Conservation (phyloP, 2,888 invertebrate genomes). For the Encarsia formosa region DNA sequence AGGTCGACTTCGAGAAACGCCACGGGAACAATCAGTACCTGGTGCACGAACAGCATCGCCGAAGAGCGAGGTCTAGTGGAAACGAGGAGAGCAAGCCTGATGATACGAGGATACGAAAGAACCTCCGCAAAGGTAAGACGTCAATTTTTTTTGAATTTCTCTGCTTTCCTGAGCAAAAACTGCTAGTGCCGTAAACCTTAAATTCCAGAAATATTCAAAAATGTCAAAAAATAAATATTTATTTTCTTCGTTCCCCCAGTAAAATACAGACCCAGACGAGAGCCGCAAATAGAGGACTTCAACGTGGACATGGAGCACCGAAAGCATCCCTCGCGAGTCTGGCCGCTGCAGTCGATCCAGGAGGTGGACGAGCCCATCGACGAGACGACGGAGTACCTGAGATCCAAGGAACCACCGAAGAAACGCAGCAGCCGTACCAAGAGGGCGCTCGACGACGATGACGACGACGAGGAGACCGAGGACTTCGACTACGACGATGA, state of each 20-base stretch:
- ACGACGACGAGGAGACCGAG: constrained; percentile 1
- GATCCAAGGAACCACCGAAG: constrained; percentile 32
- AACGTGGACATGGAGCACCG: constrained; percentile 37
- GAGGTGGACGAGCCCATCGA: constrained; percentile 31
- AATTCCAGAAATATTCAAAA: background rate
- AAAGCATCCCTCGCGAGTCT: constrained; percentile 34
- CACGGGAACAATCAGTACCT: constrained; percentile 45
- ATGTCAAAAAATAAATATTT: too few species aligned
- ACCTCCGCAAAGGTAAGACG: background rate
- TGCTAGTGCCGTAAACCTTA: too few species aligned
- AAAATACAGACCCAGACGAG: constrained; percentile 29
- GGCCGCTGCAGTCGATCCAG: constrained; percentile 13
- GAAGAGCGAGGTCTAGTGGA: constrained; percentile 39
- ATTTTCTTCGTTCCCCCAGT: constrained; percentile 6
- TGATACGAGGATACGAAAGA: constrained; percentile 9
- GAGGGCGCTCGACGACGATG: constrained; percentile 31
- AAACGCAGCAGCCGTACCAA: constrained; percentile 33
- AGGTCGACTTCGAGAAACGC: constrained; percentile 39
- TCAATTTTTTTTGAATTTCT: background rate
- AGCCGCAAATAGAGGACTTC: constrained; percentile 39
- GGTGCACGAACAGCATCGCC: constrained; percentile 40
- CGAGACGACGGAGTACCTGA: constrained; percentile 37
- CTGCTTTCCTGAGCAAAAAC: background rate
- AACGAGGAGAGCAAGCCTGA: constrained; percentile 26
- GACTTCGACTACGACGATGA: constrained; percentile 2